phyloP scores from a whole-genome alignment of 2,113 vertebrate species.

The Macquaria australasica region DNA sequence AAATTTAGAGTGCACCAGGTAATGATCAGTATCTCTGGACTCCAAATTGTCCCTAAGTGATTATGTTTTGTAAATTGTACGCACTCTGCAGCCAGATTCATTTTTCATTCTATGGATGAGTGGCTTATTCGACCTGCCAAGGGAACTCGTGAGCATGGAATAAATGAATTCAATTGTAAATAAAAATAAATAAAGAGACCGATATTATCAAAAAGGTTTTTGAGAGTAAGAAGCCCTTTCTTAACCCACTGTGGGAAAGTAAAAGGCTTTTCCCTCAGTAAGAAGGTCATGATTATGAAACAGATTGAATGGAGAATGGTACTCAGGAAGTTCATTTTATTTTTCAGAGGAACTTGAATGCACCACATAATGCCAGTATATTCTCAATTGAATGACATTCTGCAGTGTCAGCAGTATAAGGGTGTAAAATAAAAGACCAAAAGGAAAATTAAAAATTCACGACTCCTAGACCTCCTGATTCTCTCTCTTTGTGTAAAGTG shows the following conservation, averaged over 20 bases:
- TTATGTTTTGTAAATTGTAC: not conserved
- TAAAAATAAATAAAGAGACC: not conserved
- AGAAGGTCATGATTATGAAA: too few relatives aligned
- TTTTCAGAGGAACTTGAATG: not conserved
- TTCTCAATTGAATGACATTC: conserved; percentile 8
- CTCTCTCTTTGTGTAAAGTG: conserved; percentile 63
- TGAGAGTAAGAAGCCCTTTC: not conserved
- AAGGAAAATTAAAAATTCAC: conserved; percentile 68
- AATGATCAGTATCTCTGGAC: not conserved
- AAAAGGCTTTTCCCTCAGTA: conserved; percentile 4
- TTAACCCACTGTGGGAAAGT: not conserved
- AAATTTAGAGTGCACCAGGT: not conserved
- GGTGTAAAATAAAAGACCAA: conserved; percentile 53
- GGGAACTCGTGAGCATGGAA: not conserved
- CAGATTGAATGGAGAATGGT: too few relatives aligned
- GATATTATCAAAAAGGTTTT: not conserved
- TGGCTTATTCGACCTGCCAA: not conserved
- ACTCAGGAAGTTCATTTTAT: not conserved
- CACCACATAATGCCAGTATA: not conserved
- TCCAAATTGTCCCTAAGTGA: not conserved
- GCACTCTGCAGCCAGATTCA: not conserved
- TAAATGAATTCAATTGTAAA: not conserved
- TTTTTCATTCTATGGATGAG: not conserved
- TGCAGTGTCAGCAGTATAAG: conserved; percentile 30
- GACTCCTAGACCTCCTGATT: conserved; percentile 37